phyloP scores from a whole-genome alignment of 2,113 vertebrate species.

The Pelecanoides urinatrix region DNA sequence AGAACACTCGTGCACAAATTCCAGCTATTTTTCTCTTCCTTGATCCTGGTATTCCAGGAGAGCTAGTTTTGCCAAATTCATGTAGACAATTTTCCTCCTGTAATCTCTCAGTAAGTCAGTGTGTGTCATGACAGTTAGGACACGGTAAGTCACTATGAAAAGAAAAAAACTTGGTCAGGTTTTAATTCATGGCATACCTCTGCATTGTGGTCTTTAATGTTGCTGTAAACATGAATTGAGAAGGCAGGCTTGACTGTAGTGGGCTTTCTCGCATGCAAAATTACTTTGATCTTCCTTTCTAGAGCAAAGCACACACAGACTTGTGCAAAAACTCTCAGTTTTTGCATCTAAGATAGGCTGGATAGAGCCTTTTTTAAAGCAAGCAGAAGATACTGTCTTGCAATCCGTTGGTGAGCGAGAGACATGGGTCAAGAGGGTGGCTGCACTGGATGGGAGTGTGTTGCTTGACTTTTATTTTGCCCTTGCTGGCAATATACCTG shows the following conservation, averaged over 20 bases:
- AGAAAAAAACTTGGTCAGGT: slow-evolving; percentile 25
- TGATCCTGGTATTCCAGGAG: background rate
- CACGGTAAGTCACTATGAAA: slow-evolving; percentile 35
- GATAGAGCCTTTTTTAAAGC: slow-evolving; percentile 12
- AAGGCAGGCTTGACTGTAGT: slow-evolving; percentile 16
- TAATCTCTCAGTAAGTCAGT: background rate
- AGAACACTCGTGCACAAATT: background rate
- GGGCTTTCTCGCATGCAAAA: background rate
- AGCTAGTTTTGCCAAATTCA: background rate
- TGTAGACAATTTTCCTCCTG: slow-evolving; percentile 13
- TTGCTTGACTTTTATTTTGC: slow-evolving; percentile 40
- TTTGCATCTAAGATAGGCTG: background rate
- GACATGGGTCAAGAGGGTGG: background rate
- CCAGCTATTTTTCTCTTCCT: background rate
- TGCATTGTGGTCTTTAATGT: slow-evolving; percentile 22
- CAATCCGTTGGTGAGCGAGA: slow-evolving; percentile 8
- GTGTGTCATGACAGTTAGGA: slow-evolving; percentile 23
- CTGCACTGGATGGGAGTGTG: background rate
- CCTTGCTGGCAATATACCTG: background rate
- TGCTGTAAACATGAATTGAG: slow-evolving; percentile 65
- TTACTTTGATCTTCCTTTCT: slow-evolving; percentile 9
- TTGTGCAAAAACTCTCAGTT: background rate
- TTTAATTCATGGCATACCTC: slow-evolving; percentile 41
- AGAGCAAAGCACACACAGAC: background rate
- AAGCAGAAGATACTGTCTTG: background rate